These are phyloP conservation scores for Congeria kusceri DNA, from an alignment of 2,888 invertebrate genomes.

Conservation along the genomic window DNA sequence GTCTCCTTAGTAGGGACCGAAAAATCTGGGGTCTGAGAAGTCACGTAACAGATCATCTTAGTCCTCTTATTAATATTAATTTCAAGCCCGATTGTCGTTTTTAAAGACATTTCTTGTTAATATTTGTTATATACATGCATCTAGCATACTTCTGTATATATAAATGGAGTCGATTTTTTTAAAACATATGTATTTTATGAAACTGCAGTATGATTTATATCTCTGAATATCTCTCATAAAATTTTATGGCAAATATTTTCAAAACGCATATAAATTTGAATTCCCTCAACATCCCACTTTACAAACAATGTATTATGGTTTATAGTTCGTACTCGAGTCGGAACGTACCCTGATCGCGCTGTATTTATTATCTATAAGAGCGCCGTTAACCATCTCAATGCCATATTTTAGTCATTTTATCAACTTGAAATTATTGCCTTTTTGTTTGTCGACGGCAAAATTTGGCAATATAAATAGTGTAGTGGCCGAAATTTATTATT, in stretches of 20 bases:
- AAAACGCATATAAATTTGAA: slow-evolving; percentile 20
- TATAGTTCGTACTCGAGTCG: slow-evolving; percentile 31
- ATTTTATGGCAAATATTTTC: slow-evolving; percentile 8
- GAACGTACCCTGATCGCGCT: slow-evolving; percentile 42
- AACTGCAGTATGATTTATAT: not conserved
- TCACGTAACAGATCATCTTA: too few species aligned
- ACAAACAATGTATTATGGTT: slow-evolving; percentile 45
- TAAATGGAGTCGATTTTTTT: too few species aligned
- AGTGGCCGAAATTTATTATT: slow-evolving; percentile 55
- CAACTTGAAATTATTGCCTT: slow-evolving; percentile 62
- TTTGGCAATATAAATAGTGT: slow-evolving; percentile 58
- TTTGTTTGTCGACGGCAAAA: slow-evolving; percentile 59
- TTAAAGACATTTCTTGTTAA: too few species aligned
- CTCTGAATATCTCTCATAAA: too few species aligned
- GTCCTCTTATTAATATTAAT: too few species aligned
- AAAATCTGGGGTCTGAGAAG: too few species aligned
- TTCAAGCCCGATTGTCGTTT: too few species aligned
- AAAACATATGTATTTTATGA: too few species aligned
- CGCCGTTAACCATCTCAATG: slow-evolving; percentile 28
- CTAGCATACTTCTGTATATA: too few species aligned
- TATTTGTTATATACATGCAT: too few species aligned
- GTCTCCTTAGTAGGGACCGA: too few species aligned
- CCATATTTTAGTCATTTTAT: slow-evolving; percentile 67
- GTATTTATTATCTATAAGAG: slow-evolving; percentile 58
- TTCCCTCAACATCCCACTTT: slow-evolving; percentile 24